Base-by-base conservation (phyloP, 1,140 invertebrate genomes). In the Zaprionus gabonicus region DNA sequence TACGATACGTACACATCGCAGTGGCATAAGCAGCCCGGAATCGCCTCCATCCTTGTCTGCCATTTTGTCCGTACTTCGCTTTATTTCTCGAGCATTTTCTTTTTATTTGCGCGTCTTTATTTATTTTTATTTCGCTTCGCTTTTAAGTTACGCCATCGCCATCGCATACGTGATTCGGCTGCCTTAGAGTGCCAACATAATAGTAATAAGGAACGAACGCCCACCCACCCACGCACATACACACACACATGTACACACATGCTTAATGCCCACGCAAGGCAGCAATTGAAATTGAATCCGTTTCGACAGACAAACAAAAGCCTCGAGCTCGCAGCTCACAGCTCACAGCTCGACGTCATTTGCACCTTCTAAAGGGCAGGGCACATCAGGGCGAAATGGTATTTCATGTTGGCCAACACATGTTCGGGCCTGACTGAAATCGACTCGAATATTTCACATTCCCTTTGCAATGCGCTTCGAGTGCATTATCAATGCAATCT, bases 41-140 rank as follows among this genome's bases (percentile, higher is more conserved):
- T 46, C 51, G 41, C 36, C 51, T 53, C 51, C 25, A 23, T 38
- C 34, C 2, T 23, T 31, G 59, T 67, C 76, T 49, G 83, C 85
- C 77, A 80, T 82, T 87, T 80, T 90, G 81, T 74, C 56, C 71
- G 69, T 63, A 87, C 75, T 87, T 84, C 62, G 71, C 73, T 88
- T 87, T 83, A 87, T 83, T 65, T 75, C 53, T 56, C 15, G 51
- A 67, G 59, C 74, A 62, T 74, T 83, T 87, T 81, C 76, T 79
- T 84, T 88, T 76, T 73, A 80, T 80, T 76, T 79, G 67, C 58
- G 59, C 58, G 57, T 56, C 44, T 55, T 81, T 88, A 86, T 78
- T 76, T 80, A 71, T 70, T 90, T 80, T 80, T 85, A 80, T 85
- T 82, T 82, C 28, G 71, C 60, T 62, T 70, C 69, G 66, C 67